Percentiles rank a stretch among this genome's conserved stretches.
Evolutionary conservation across 1,140 invertebrate genomes (phyloP).

Genomic region (Drosophila insularis): DNA sequence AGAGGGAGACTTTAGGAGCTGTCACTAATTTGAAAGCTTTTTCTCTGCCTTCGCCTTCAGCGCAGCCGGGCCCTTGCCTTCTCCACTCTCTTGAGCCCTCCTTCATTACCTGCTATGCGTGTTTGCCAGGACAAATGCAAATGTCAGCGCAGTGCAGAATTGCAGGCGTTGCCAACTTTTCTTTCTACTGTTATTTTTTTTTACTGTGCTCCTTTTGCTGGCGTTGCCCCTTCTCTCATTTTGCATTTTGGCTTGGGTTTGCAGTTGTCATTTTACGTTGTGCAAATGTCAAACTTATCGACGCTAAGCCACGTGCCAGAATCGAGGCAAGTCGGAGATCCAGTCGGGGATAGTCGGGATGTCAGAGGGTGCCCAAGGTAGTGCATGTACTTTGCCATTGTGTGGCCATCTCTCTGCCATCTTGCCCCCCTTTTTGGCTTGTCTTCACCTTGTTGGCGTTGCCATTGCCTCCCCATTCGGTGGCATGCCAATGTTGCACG

Average conservation of each 20-base stretch:
- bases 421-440: background rate
- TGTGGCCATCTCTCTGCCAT: constrained; percentile 28
- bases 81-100: background rate
- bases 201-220: background rate
- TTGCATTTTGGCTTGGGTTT: constrained; percentile 58
- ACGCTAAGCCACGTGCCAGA: constrained; percentile 69
- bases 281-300: constrained; percentile 79
- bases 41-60: constrained; percentile 21
- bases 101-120: constrained; percentile 17
- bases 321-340: background rate
- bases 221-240: constrained; percentile 69
- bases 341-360: background rate
- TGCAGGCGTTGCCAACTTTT: constrained; percentile 60
- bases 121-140: constrained; percentile 67
- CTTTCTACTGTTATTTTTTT: background rate
- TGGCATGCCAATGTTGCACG: constrained; percentile 76
- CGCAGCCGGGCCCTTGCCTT: background rate
- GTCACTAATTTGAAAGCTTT: constrained; percentile 59
- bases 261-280: constrained; percentile 77
- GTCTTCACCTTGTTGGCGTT: constrained; percentile 20
- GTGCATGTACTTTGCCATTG: constrained; percentile 32
- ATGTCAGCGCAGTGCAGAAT: constrained; percentile 59
- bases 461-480: constrained; percentile 21
- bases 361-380: background rate
- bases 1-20: constrained; percentile 32